A percentile compares a stretch with the other conserved stretches of the same genome.
Conservation (phyloP, 2,113 vertebrate species). For the Mobula birostris region DNA sequence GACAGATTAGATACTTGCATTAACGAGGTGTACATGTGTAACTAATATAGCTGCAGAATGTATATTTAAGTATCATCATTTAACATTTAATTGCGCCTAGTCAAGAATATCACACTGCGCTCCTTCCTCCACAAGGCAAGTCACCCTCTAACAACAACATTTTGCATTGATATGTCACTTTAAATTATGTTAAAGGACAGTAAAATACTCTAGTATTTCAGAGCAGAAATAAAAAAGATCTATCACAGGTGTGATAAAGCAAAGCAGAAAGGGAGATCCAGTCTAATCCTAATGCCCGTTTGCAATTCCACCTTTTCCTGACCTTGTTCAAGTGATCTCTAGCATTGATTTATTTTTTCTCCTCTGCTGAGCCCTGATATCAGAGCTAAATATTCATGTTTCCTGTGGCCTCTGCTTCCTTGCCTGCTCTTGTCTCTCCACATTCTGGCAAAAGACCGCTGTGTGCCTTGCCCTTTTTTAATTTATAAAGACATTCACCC, state of each 20-base stretch:
- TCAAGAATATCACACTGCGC: no score
- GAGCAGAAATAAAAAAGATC: neutral
- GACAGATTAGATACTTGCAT: no score
- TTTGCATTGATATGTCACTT: no score
- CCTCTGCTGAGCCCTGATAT: neutral
- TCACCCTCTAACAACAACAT: no score
- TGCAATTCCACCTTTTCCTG: neutral
- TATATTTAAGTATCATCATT: no score
- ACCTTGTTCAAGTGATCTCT: neutral
- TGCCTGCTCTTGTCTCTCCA: slow-evolving; percentile 6
- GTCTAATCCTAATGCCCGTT: neutral
- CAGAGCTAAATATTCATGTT: slow-evolving; percentile 6
- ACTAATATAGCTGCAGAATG: no score
- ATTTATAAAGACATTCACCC: neutral
- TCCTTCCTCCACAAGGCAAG: neutral
- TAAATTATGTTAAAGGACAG: no score
- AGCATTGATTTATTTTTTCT: neutral
- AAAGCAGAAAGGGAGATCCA: neutral
- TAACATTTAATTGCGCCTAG: neutral
- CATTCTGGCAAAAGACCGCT: neutral
- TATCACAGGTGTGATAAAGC: no score
- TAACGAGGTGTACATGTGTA: no score
- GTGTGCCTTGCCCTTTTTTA: neutral
- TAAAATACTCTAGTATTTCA: neutral
- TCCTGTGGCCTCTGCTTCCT: neutral